These are phyloP conservation scores for Tragopan temminckii DNA, from an alignment of 2,797 vertebrate genomes.

Conservation along the genomic window DNA sequence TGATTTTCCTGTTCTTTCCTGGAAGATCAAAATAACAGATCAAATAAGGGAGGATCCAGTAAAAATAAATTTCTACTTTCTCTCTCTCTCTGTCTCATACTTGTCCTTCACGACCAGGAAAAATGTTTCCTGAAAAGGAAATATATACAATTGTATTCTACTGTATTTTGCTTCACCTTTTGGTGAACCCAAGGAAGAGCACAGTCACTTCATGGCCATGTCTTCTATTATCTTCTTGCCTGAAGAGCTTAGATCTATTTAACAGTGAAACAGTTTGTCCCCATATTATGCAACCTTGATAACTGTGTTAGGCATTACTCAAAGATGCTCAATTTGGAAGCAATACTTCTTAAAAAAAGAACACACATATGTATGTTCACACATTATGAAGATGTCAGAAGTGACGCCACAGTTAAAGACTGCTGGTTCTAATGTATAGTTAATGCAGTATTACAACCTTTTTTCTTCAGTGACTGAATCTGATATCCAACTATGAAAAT, in stretches of 20 bases:
- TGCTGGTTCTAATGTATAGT: neutral
- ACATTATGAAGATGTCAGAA: neutral
- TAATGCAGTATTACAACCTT: neutral
- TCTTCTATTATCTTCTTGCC: slow-evolving; percentile 24
- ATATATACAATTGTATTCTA: neutral
- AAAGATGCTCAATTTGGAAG: neutral
- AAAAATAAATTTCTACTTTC: neutral
- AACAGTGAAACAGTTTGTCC: slow-evolving; percentile 37
- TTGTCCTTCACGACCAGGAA: neutral
- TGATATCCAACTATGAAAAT: neutral
- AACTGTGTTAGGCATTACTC: neutral
- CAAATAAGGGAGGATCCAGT: neutral
- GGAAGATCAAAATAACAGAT: neutral
- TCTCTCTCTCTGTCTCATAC: fast-evolving
- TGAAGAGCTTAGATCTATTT: slow-evolving; percentile 9
- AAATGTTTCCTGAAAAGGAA: neutral
- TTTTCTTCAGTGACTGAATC: neutral
- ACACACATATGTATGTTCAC: neutral
- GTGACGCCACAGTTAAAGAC: neutral
- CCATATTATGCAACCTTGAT: neutral
- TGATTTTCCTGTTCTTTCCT: neutral
- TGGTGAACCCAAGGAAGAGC: neutral
- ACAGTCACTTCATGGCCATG: neutral
- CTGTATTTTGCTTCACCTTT: slow-evolving; percentile 6
- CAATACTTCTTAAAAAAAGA: neutral